Percentiles rank a stretch among this genome's conserved stretches.
Evolutionary conservation across 2,113 vertebrate species (phyloP).

Genomic region (Brienomyrus brachyistius): DNA sequence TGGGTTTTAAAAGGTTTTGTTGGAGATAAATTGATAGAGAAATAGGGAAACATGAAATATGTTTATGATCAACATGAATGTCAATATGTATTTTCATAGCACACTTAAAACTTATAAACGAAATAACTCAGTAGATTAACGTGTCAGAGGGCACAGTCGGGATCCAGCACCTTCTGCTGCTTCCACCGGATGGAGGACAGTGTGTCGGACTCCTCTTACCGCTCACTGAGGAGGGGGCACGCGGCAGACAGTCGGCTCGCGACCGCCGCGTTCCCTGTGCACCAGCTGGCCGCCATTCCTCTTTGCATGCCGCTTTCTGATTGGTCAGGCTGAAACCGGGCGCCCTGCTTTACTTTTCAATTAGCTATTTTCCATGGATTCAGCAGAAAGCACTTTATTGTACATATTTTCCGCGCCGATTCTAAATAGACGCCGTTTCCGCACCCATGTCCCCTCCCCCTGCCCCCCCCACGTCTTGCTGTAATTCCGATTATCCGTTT

Average conservation of each 20-base stretch:
- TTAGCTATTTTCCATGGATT: conserved; percentile 54
- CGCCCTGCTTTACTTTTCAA: conserved; percentile 33
- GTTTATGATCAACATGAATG: not conserved
- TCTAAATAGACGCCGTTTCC: conserved; percentile 21
- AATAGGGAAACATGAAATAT: not conserved
- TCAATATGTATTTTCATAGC: not conserved
- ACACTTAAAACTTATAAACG: not conserved
- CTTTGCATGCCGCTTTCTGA: conserved; percentile 35
- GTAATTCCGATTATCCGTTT: not conserved
- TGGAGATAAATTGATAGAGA: not conserved
- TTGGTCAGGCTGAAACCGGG: conserved; percentile 47
- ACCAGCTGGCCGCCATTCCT: conserved; percentile 7
- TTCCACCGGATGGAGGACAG: not conserved
- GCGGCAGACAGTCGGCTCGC: not conserved
- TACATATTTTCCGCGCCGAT: conserved; percentile 48
- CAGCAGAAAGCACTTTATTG: conserved; percentile 61
- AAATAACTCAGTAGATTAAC: not conserved
- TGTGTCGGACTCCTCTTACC: not conserved
- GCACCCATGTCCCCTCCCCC: not conserved
- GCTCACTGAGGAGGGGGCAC: not conserved
- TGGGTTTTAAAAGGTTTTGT: not conserved
- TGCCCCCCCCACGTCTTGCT: not conserved
- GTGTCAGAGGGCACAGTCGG: not conserved
- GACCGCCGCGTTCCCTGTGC: not conserved
- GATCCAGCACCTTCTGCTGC: not conserved